Evolutionary conservation across 1,140 invertebrate genomes (phyloP), one percentile per base, ranked within the genome.

Genomic region (Mylabris phalerata): DNA sequence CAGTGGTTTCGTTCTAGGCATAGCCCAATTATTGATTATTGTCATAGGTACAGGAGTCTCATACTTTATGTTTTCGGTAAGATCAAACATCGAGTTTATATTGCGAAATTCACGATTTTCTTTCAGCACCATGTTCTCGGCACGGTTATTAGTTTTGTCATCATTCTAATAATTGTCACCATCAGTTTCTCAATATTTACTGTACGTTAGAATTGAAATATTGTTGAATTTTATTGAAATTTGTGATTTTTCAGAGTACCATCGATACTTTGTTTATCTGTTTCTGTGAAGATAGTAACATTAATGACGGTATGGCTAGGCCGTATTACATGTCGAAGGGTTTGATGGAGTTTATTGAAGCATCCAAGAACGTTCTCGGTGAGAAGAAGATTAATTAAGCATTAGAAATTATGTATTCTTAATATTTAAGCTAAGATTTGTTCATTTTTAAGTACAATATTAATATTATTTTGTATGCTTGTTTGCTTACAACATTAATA

Each of bases 211-310:
- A 48, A 26, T 24, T 44, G 41, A 52, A 19, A 19, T 19, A 19
- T 19, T 19, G 7, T 52, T 9, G 9, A 45, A 24, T 32, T 38
- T 54, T 3, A 45, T 26, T 27, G n/a, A 50, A 13, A 11, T 2
- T 7, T 32, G 7, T 32, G 7, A 32, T 51, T 63, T 81, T 78
- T n/a, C 69, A 91, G 88, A 91, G 90, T 85, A 79, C 86, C 0
- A 88, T 92, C 44, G 89, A 92, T 65, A 86, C 89, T 9, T 83
- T 92, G 64, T 86, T 92, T 67, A 70, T 93, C 10, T 92, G 89
- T 68, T 92, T 93, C 77, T 87, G 91, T 75, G 87, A 89, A 73
- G 87, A 89, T 65, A 86, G 82, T 67, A 78, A 82, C 46, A 74
- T 80, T 55, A 91, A 92, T 71, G 87, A 92, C 75, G 89, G 88